phyloP scores from a whole-genome alignment of 2,113 vertebrate genomes.

The Anolis carolinensis region DNA sequence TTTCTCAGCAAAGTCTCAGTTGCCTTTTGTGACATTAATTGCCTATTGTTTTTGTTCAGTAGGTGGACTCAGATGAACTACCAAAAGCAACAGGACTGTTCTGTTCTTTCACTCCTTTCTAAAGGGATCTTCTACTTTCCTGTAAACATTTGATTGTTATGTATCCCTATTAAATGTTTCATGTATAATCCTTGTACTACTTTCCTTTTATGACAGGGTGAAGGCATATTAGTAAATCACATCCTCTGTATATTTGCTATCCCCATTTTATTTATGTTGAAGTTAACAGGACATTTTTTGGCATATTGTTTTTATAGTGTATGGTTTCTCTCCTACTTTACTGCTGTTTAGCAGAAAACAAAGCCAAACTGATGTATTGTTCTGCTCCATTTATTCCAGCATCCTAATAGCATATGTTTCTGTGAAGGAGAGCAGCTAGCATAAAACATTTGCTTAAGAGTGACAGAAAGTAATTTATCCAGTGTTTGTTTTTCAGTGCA shows the following conservation, averaged over 20 bases:
- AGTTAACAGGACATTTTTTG: not conserved
- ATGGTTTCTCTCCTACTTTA: not conserved
- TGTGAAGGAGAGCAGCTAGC: not conserved
- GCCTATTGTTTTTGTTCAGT: slow-evolving; percentile 52
- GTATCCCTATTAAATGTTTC: not conserved
- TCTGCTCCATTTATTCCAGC: not conserved
- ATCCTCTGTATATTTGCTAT: rapidly evolving
- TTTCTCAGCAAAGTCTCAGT: slow-evolving; percentile 47
- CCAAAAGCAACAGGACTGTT: not conserved
- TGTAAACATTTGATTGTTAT: not conserved
- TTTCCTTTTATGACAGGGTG: rapidly evolving
- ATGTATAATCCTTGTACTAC: not conserved
- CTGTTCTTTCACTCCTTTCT: slow-evolving; percentile 11
- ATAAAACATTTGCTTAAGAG: not conserved
- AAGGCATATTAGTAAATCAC: not conserved
- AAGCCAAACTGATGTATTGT: rapidly evolving
- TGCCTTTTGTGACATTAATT: slow-evolving; percentile 28
- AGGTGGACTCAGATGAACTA: slow-evolving; percentile 55
- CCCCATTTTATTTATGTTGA: rapidly evolving
- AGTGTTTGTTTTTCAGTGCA: not conserved
- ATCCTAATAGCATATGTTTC: not conserved
- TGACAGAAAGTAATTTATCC: not conserved
- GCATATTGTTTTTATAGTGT: not conserved
- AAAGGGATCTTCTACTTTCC: not conserved
- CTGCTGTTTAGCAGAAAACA: not conserved